These are phyloP conservation scores for Brenthis daphne DNA, from an alignment of 2,888 invertebrate genomes.

Conservation along the genomic window DNA sequence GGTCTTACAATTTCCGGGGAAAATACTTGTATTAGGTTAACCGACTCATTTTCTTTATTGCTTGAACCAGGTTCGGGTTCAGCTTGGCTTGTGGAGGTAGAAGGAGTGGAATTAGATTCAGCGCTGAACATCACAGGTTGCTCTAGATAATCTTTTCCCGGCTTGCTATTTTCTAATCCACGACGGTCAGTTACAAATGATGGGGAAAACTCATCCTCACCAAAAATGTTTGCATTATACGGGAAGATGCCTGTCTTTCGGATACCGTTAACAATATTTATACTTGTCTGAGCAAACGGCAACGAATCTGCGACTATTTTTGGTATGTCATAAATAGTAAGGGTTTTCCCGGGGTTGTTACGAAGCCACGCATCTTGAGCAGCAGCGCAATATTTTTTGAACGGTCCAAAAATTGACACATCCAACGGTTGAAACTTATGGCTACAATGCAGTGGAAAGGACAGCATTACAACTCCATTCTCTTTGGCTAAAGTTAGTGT, in stretches of 20 bases:
- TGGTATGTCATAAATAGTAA: conserved; percentile 44
- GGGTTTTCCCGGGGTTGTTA: conserved; percentile 41
- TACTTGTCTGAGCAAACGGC: conserved; percentile 38
- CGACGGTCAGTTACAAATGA: conserved; percentile 44
- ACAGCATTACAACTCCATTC: conserved; percentile 41
- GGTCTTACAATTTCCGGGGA: conserved; percentile 43
- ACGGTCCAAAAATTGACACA: conserved; percentile 41
- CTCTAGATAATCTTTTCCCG: conserved; percentile 37
- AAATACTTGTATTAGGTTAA: conserved; percentile 36
- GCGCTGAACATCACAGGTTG: conserved; percentile 35
- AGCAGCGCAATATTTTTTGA: conserved; percentile 39
- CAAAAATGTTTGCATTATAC: conserved; percentile 35
- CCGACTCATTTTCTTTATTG: conserved; percentile 40
- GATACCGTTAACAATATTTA: conserved; percentile 40
- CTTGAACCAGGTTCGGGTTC: conserved; percentile 39
- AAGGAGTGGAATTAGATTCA: conserved; percentile 36
- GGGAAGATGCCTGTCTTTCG: conserved; percentile 43
- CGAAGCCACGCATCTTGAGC: conserved; percentile 40
- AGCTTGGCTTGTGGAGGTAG: conserved; percentile 42
- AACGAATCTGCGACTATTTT: conserved; percentile 40
- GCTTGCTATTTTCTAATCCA: conserved; percentile 33
- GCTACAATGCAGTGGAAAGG: conserved; percentile 40
- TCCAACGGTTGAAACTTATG: conserved; percentile 40
- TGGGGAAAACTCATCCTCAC: conserved; percentile 39
- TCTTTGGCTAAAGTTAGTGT: conserved; percentile 39